phyloP scores from a whole-genome alignment of 1,140 invertebrate species.

The Palaemon carinicauda region DNA sequence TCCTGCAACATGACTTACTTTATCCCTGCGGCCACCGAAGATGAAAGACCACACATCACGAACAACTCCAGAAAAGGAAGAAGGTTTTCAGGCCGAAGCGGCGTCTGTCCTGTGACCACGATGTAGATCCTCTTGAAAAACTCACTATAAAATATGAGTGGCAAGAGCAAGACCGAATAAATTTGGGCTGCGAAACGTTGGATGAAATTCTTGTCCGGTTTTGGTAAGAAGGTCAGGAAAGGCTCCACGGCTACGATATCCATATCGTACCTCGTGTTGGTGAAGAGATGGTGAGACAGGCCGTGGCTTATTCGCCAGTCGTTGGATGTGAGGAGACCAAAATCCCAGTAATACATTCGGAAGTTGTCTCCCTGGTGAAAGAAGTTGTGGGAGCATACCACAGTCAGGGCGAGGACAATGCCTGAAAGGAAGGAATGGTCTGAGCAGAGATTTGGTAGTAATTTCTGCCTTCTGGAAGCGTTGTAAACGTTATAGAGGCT shows the following conservation, averaged over 20 bases:
- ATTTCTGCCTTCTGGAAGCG: too few relatives aligned
- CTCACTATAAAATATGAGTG: slow-evolving; percentile 64
- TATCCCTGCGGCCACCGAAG: not conserved
- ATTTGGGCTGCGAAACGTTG: slow-evolving; percentile 66
- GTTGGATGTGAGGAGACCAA: slow-evolving; percentile 73
- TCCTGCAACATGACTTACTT: slow-evolving; percentile 26
- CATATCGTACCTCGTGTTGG: slow-evolving; percentile 78
- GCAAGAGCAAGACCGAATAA: slow-evolving; percentile 68
- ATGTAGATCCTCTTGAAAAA: slow-evolving; percentile 60
- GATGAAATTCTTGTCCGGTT: slow-evolving; percentile 65
- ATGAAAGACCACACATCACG: not conserved
- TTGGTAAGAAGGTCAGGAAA: slow-evolving; percentile 75
- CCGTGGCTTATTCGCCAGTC: slow-evolving; percentile 81
- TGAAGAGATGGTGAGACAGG: slow-evolving; percentile 81
- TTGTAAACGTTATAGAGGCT: too few relatives aligned
- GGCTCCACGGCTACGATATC: slow-evolving; percentile 79
- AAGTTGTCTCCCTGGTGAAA: slow-evolving; percentile 82
- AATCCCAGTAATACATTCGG: slow-evolving; percentile 82
- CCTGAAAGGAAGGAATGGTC: slow-evolving; percentile 45
- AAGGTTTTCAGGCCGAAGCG: not conserved
- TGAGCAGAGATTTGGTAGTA: too few relatives aligned
- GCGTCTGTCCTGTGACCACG: slow-evolving; percentile 12
- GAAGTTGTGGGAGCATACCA: slow-evolving; percentile 78
- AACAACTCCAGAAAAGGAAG: not conserved
- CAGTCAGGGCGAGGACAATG: not conserved